phyloP scores from a whole-genome alignment of 2,888 invertebrate species.

The Lamproptera curius region DNA sequence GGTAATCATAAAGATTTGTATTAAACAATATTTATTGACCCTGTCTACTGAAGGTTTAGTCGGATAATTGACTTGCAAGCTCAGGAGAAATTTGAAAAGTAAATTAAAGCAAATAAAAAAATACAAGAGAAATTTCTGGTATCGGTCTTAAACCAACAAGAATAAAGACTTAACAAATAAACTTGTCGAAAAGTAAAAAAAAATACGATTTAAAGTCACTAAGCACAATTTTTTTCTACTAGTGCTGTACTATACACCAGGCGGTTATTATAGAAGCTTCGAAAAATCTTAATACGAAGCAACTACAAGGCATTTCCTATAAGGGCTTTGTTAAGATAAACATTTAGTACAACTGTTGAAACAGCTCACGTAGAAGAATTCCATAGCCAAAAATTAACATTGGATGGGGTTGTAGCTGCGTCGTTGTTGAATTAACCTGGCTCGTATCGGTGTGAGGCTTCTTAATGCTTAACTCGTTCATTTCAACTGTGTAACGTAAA shows the following conservation, averaged over 20 bases:
- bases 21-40: slow-evolving; percentile 2
- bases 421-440: slow-evolving; percentile 48
- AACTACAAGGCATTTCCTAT: neutral
- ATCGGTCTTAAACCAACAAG: too few species aligned
- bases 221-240: too few species aligned
- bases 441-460: slow-evolving; percentile 58
- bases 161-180: too few species aligned
- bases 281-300: neutral
- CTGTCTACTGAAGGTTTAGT: slow-evolving; percentile 13
- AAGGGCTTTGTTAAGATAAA: slow-evolving; percentile 8
- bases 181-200: neutral
- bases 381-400: slow-evolving; percentile 46
- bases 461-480: slow-evolving; percentile 67
- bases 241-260: neutral
- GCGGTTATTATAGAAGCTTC: neutral
- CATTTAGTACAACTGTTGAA: slow-evolving; percentile 27
- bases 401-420: slow-evolving; percentile 31
- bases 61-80: slow-evolving; percentile 58
- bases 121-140: too few species aligned
- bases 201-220: neutral
- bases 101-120: too few species aligned
- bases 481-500: slow-evolving; percentile 52
- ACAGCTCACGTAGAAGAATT: slow-evolving; percentile 42
- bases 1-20: neutral
- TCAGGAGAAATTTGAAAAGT: slow-evolving; percentile 41